Percentiles rank a stretch among this genome's conserved stretches.
phyloP scores from a whole-genome alignment of 2,797 vertebrate species.

The Geotria australis region DNA sequence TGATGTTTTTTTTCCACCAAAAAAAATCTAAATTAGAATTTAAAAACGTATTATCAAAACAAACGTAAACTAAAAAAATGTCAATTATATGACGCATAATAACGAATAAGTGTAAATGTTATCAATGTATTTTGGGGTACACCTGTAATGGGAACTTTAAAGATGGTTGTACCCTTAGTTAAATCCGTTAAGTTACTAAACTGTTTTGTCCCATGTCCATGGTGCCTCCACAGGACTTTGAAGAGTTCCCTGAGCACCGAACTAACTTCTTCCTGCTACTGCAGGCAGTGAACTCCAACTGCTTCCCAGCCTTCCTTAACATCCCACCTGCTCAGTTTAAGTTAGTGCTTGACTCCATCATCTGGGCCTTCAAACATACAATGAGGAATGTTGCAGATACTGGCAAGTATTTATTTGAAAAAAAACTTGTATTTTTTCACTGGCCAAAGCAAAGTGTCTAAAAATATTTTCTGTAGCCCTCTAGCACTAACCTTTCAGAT shows the following conservation, averaged over 20 bases:
- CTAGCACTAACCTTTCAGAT: too few relatives aligned
- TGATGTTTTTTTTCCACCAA: too few relatives aligned
- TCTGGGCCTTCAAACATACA: constrained; percentile 99
- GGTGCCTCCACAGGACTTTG: constrained; percentile 38
- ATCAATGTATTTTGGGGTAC: too few relatives aligned
- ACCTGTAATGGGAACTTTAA: neutral
- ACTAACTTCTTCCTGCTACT: constrained; percentile 95
- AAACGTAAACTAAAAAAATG: too few relatives aligned
- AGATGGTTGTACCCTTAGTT: neutral
- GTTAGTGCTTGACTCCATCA: constrained; percentile 92
- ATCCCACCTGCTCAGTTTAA: constrained; percentile 96
- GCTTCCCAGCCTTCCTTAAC: constrained; percentile 86
- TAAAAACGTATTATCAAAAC: too few relatives aligned
- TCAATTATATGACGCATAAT: too few relatives aligned
- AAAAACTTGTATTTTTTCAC: neutral
- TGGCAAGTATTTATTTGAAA: constrained; percentile 14
- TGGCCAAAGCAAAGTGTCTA: neutral
- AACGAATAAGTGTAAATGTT: too few relatives aligned
- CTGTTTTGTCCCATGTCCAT: too few relatives aligned
- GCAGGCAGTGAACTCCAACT: constrained; percentile 93
- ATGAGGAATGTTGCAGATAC: constrained; percentile 99
- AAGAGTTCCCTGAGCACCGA: constrained; percentile 90
- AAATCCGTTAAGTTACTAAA: too few relatives aligned
- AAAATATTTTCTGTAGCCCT: neutral
- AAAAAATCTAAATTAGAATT: too few relatives aligned